phyloP scores from a whole-genome alignment of 92 coral and sea anemone species.

The Scolanthus callimorphus region DNA sequence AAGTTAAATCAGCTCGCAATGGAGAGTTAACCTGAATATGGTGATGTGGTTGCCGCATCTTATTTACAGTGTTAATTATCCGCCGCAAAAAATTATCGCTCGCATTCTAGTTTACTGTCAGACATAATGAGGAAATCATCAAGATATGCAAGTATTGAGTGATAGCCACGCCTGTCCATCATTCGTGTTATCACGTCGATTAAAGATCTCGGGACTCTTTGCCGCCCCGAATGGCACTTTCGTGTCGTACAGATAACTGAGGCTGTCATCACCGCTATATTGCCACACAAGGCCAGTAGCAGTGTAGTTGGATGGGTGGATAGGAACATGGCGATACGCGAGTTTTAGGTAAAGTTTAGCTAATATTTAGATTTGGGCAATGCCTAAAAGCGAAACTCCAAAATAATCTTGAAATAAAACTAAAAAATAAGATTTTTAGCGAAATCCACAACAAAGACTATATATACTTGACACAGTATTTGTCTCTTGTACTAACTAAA shows the following conservation, averaged over 20 bases:
- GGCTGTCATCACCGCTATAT: neutral
- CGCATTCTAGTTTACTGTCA: conserved; percentile 10
- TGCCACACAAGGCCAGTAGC: conserved; percentile 15
- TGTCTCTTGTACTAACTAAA: too few relatives aligned
- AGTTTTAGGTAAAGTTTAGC: conserved; percentile 14
- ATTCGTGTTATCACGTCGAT: too few relatives aligned
- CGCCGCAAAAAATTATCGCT: neutral
- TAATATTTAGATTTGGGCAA: too few relatives aligned
- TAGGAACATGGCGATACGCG: conserved; percentile 28
- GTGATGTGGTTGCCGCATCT: neutral
- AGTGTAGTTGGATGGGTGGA: conserved; percentile 17
- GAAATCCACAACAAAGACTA: too few relatives aligned
- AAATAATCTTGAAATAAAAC: too few relatives aligned
- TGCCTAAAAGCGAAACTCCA: too few relatives aligned
- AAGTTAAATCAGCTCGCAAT: neutral
- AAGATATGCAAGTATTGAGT: conserved; percentile 18
- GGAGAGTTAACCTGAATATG: neutral
- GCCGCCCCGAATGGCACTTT: neutral
- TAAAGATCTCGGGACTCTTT: neutral
- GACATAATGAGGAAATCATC: conserved; percentile 40
- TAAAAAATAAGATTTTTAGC: too few relatives aligned
- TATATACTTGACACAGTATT: too few relatives aligned
- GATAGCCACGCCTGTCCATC: conserved; percentile 22
- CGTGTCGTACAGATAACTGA: neutral
- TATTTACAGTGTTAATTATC: neutral